Base-by-base conservation (phyloP, 2,797 vertebrate species). In the Myripristis jacobus region DNA sequence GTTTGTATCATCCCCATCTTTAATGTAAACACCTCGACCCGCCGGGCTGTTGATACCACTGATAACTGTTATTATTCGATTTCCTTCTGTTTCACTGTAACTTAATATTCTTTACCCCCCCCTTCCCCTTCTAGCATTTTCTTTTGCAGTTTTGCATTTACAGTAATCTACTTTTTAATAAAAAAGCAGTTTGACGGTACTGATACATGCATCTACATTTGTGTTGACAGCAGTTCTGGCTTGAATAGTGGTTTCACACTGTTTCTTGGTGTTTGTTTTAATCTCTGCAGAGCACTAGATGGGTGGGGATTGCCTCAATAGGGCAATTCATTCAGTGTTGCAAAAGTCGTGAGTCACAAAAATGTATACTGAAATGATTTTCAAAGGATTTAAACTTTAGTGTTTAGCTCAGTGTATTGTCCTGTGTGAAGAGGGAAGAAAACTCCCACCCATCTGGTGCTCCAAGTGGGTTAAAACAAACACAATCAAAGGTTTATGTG, bases 1-100 rank as follows among this genome's bases (percentile, higher is more conserved):
- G 88, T 92, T 79, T 93, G 92, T 88, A 91, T 93, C 85, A 81
- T 92, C 83, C 89, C 92, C 25, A 89, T 91, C 77, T 91, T 91
- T 61, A 91, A 92, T 44, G 92, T 92, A 93, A 92, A 89, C 75
- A 56, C 64, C 9, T 64, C 12, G 0, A 53, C 48, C 1, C 25
- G 60, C 54, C 34, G 43, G 50, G 18, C 51, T 16, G 7, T 27
- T 9, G 2, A 65, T 18, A 4, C 25, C 10, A 38, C 50, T 78
- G 62, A 78, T 80, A 57, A 71, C 58, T 29, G 68, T 12, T 22
- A 81, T 75, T 81, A 51, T 70, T 66, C 38, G 2, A 8, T 54
- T 66, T 53, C 4, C 8, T 38, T 29, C 9, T 27, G 38, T 75
- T 57, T 57, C 46, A 55, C 34, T 15, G 1, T 88, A 81, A 82